These are phyloP conservation scores for Ormyrus pomaceus DNA, from an alignment of 2,888 invertebrate species.

Conservation along the genomic window DNA sequence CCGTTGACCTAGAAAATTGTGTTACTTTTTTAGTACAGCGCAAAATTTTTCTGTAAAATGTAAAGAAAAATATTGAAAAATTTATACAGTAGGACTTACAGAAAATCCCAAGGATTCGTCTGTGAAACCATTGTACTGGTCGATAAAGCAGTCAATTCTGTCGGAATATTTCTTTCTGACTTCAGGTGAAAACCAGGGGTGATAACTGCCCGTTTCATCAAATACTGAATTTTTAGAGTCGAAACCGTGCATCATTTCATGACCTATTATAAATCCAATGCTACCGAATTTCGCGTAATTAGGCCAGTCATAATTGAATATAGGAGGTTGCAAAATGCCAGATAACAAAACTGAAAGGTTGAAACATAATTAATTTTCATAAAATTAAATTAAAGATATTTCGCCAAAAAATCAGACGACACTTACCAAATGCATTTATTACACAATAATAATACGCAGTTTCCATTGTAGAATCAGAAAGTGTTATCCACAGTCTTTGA, in stretches of 20 bases:
- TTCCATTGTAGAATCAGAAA: slow-evolving; percentile 15
- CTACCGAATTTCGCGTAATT: slow-evolving; percentile 94
- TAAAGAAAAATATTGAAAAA: too few relatives aligned
- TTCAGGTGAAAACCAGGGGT: slow-evolving; percentile 92
- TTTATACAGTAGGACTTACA: slow-evolving; percentile 75
- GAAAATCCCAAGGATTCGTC: slow-evolving; percentile 85
- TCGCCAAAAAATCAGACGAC: background rate
- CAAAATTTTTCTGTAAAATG: too few relatives aligned
- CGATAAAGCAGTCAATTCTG: slow-evolving; percentile 91
- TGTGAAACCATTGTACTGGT: slow-evolving; percentile 94
- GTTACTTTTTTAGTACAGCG: too few relatives aligned
- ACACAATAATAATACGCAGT: slow-evolving; percentile 31
- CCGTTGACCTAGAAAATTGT: slow-evolving; percentile 24
- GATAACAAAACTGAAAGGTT: slow-evolving; percentile 83
- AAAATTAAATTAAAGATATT: background rate
- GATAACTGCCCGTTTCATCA: slow-evolving; percentile 91
- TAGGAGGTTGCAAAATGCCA: slow-evolving; percentile 93
- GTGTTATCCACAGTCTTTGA: slow-evolving; percentile 24
- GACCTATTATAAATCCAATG: slow-evolving; percentile 93
- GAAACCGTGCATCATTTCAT: slow-evolving; percentile 94
- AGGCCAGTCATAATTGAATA: slow-evolving; percentile 91
- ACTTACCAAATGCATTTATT: slow-evolving; percentile 30
- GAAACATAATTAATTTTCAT: too few relatives aligned
- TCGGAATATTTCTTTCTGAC: slow-evolving; percentile 89
- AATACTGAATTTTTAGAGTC: slow-evolving; percentile 93